Base-by-base conservation (phyloP, 2,888 invertebrate genomes). In the Tetrapedia diversipes region DNA sequence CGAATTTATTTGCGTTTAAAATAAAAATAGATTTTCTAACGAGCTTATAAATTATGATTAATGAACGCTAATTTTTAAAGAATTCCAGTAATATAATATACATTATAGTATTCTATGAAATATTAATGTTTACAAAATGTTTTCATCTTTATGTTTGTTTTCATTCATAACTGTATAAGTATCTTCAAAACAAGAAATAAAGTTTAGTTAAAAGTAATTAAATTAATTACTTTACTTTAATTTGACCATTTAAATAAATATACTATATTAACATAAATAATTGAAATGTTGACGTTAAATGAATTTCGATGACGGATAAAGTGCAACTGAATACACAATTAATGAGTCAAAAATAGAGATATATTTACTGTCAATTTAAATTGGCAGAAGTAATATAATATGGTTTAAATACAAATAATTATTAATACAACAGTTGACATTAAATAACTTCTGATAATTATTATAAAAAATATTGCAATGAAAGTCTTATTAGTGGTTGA, bases 401-500 rank as follows among this genome's bases (percentile, higher is more conserved):
- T 11, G n/a, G 47, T 32, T 10, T 19, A 43, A 77, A 59, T 10
- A 22, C 6, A 41, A 60, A 54, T 1, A 24, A 61, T 56, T n/a
- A 16, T 3, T 7, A 1, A 6, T 0, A 43, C 6, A 49, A 4
- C 1, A 11, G 43, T 37, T n/a, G 4, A 10, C 11, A 27, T 43
- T 24, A 2, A 24, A 29, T 14, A 8, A 4, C 11, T 61, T 16
- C 24, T 19, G 8, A 4, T n/a, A 19, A 34, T 34, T 24, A 29
- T 16, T 14, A 14, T 4, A 29, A 56, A 32, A 61, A 45, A 24
- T 39, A 41, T 45, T 56, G 53, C 16, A n/a, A 27, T 14, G 41
- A 78, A 61, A 47, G 24, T 11, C 27, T 11, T 34, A 63, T 68
- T 69, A 57, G 57, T 60, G 37, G 32, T 22, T 69, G 37, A 69